Conservation (phyloP, 1,140 invertebrate species). For the Yoshiicerus persimilis region DNA sequence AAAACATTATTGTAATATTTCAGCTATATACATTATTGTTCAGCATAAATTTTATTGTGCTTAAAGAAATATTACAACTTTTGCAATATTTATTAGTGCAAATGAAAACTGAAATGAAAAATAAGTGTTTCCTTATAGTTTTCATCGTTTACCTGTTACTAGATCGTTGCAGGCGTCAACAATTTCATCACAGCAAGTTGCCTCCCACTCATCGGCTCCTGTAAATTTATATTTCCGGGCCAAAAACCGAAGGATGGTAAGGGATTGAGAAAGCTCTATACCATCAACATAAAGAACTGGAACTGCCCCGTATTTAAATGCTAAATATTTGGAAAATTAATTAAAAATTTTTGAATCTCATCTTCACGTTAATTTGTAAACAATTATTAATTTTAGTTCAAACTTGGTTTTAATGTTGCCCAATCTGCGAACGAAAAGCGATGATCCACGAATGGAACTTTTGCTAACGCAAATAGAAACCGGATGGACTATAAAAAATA, state of each 20-base stretch:
- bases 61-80: no score
- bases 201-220: conserved; percentile 65
- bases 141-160: not conserved
- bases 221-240: conserved; percentile 63
- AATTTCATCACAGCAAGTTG: conserved; percentile 63
- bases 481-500: conserved; percentile 57
- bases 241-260: conserved; percentile 66
- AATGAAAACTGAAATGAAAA: no score
- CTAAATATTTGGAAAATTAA: conserved; percentile 52
- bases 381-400: not conserved
- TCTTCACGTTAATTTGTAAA: no score
- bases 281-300: conserved; percentile 67
- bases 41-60: not conserved
- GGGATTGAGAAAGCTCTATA: conserved; percentile 63
- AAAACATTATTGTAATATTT: no score
- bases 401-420: conserved; percentile 55
- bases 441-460: conserved; percentile 58
- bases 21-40: no score
- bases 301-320: conserved; percentile 65
- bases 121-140: no score
- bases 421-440: conserved; percentile 53
- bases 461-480: conserved; percentile 57
- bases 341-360: no score
- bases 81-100: no score
- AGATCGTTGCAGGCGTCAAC: conserved; percentile 63